Percentiles rank a stretch among this genome's conserved stretches.
phyloP scores from a whole-genome alignment of 1,140 invertebrate genomes.

The Heterodera carotae region DNA sequence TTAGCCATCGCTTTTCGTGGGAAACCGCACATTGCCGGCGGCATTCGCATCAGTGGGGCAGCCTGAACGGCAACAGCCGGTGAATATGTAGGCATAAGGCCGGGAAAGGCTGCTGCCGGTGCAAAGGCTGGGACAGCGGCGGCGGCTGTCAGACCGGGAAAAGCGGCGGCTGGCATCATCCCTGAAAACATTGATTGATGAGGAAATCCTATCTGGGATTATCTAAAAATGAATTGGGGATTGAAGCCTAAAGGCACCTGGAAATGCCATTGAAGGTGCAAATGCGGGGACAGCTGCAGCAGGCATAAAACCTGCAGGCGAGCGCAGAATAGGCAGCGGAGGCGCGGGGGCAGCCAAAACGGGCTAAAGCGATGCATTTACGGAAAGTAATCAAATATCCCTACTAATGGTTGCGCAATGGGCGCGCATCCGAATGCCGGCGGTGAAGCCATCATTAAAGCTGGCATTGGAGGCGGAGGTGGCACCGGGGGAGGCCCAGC shows the following conservation, averaged over 20 bases:
- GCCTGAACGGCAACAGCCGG: neutral
- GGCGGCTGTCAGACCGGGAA: conserved; percentile 2
- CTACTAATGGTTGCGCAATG: neutral
- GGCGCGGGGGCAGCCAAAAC: neutral
- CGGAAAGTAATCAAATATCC: neutral
- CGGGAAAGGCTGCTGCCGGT: neutral
- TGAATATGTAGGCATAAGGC: neutral
- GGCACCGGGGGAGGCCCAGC: neutral
- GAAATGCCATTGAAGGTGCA: neutral
- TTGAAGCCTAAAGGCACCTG: too few relatives aligned
- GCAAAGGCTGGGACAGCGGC: neutral
- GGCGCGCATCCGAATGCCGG: conserved; percentile 15
- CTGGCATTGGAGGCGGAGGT: neutral
- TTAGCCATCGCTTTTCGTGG: neutral
- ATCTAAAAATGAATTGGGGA: neutral
- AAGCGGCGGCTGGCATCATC: conserved; percentile 3
- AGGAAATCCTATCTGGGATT: neutral
- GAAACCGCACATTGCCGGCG: neutral
- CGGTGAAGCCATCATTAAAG: conserved; percentile 3
- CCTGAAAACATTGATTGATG: neutral
- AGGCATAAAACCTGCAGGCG: conserved; percentile 7
- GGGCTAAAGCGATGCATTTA: neutral
- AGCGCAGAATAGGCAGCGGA: neutral
- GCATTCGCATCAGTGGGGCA: neutral
- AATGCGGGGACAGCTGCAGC: conserved; percentile 17